Conservation (phyloP, 2,888 invertebrate genomes). For the Venusia cambrica region DNA sequence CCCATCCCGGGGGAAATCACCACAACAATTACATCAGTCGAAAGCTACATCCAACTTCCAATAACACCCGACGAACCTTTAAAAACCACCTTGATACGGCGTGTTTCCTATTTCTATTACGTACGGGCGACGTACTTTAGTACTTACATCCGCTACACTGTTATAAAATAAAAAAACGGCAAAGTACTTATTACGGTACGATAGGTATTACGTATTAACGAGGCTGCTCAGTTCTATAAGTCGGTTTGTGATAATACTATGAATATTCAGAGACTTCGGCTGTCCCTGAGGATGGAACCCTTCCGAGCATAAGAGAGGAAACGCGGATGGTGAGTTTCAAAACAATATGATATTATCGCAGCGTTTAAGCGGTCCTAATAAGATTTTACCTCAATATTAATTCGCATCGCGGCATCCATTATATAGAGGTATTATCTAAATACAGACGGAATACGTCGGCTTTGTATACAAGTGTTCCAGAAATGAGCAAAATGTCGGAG, state of each 20-base stretch:
- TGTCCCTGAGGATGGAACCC: slow-evolving; percentile 73
- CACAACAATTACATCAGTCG: slow-evolving; percentile 75
- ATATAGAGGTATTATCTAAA: slow-evolving; percentile 72
- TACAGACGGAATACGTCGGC: slow-evolving; percentile 52
- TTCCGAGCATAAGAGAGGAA: slow-evolving; percentile 75
- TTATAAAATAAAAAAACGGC: slow-evolving; percentile 40
- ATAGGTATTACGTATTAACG: slow-evolving; percentile 64
- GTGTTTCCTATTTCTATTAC: slow-evolving; percentile 38
- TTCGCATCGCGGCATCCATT: slow-evolving; percentile 76
- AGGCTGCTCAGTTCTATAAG: slow-evolving; percentile 65
- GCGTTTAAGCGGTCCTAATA: slow-evolving; percentile 78
- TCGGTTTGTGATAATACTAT: slow-evolving; percentile 74
- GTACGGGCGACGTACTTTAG: no score
- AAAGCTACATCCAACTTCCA: slow-evolving; percentile 70
- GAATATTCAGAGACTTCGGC: slow-evolving; percentile 70
- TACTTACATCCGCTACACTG: slow-evolving; percentile 36
- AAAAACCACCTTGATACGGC: slow-evolving; percentile 47
- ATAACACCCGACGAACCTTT: slow-evolving; percentile 63
- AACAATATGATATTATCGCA: slow-evolving; percentile 80
- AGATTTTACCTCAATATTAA: slow-evolving; percentile 80
- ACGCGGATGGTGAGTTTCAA: slow-evolving; percentile 73
- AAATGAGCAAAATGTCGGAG: slow-evolving; percentile 40
- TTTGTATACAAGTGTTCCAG: slow-evolving; percentile 47
- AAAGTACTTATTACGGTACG: slow-evolving; percentile 51
- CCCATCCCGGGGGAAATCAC: slow-evolving; percentile 71